Evolutionary conservation across 2,888 invertebrate species (phyloP).

Genomic region (Campoplex capitator): DNA sequence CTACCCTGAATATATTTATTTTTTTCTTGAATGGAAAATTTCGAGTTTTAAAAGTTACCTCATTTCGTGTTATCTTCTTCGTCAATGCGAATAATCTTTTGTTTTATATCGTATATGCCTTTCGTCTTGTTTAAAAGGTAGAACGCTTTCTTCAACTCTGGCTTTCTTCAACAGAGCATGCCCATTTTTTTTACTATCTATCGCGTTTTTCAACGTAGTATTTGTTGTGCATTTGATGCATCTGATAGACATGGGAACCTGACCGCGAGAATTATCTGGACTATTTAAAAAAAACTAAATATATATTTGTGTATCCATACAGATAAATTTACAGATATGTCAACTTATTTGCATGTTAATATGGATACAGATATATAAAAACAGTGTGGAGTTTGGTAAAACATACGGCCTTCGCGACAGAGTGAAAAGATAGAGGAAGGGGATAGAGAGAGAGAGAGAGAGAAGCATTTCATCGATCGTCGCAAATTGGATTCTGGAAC

Average conservation of each 20-base stretch:
- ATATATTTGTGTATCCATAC: not conserved
- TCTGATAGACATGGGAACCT: conserved; percentile 3
- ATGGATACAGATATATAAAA: conserved; percentile 16
- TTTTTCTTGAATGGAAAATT: conserved; percentile 8
- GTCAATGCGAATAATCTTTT: conserved; percentile 12
- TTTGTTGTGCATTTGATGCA: not conserved
- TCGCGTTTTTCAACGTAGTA: not conserved
- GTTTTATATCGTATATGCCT: no score
- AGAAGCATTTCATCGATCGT: conserved; percentile 74
- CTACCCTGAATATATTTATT: conserved; percentile 20
- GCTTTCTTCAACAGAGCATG: not conserved
- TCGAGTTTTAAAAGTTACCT: conserved; percentile 24
- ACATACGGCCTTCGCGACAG: conserved; percentile 1
- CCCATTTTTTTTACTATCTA: not conserved
- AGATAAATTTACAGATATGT: not conserved
- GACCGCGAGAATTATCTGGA: conserved; percentile 5
- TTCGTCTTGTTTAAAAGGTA: not conserved
- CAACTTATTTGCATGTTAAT: conserved; percentile 13
- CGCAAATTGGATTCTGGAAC: conserved; percentile 76
- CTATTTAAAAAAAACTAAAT: not conserved
- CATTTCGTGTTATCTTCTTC: not conserved
- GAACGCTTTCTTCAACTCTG: no score
- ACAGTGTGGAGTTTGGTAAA: conserved; percentile 14
- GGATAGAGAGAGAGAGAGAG: conserved; percentile 60
- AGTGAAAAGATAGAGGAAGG: conserved; percentile 38